Base-by-base conservation (phyloP, 2,113 vertebrate species). In the Pipa parva region DNA sequence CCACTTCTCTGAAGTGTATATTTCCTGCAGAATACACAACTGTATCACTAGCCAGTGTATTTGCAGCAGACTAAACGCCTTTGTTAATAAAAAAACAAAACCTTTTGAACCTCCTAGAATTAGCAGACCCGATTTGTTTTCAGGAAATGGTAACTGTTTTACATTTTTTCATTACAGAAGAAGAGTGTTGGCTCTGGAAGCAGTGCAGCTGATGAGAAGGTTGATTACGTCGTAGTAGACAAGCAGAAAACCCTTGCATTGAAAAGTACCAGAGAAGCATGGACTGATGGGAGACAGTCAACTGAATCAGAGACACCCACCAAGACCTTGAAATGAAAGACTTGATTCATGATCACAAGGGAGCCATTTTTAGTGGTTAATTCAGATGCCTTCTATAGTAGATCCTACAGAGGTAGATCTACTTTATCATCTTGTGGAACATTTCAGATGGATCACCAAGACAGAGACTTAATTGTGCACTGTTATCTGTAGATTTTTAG, bases 161-260 rank as follows among this genome's bases (percentile, higher is more conserved):
- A 27, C 71, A 8, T 72, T 27, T 37, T 59, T 55, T 8, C 12
- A 26, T 59, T 75, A 13, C 64, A 97, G 95, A 93, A 93, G 61
- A 97, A 98, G 87, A 97, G 81, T 82, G 96, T 91, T 3, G 93
- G 92, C 57, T 88, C 90, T 0, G 92, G 93, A 52, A 89, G 90
- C 83, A 90, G 89, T 0, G 89, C 88, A 24, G 93, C 94, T 0
- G 95, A 98, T 0, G 96, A 98, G 79, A 91, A 95, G n/a, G 97
- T 99, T 2, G 97, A 99, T 80, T 99, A 99, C 0, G 97, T 99
- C 17, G 92, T 97, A 50, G 97, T 99, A 22, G 97, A 99, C 83
- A 94, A 98, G 73, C 93, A 99, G 78, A 91, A 95, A 60, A 99
- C 97, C 0, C 85, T 95, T 57, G 97, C 97, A 18, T 87, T 99